phyloP scores from a whole-genome alignment of 2,113 vertebrate species.

The Rutilus rutilus region DNA sequence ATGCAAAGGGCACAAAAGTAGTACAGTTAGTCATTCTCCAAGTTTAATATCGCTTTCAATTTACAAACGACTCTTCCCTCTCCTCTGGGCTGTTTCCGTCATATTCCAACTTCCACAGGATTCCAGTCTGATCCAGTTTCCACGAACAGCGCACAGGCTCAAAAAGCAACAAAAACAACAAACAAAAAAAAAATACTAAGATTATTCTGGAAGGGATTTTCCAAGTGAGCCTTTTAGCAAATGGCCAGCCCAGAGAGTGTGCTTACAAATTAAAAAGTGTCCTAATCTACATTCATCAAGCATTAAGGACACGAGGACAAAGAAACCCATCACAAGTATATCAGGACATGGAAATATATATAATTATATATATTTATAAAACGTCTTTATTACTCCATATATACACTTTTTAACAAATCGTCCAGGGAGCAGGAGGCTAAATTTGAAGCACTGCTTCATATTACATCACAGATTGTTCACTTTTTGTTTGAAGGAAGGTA shows the following conservation, averaged over 20 bases:
- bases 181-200: not conserved
- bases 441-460: conserved; percentile 77
- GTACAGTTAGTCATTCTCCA: conserved; percentile 56
- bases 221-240: conserved; percentile 52
- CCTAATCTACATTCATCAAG: conserved; percentile 64
- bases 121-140: conserved; percentile 23
- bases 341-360: conserved; percentile 81
- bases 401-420: conserved; percentile 91
- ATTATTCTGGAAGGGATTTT: conserved; percentile 16
- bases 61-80: conserved; percentile 49
- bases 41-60: conserved; percentile 55
- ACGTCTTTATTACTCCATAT: conserved; percentile 86
- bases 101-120: not conserved
- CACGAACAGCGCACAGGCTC: not conserved
- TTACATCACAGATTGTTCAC: conserved; percentile 60
- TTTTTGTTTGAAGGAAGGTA: conserved; percentile 45
- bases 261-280: conserved; percentile 67
- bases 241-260: conserved; percentile 61
- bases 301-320: conserved; percentile 79
- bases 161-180: not conserved
- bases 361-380: conserved; percentile 79
- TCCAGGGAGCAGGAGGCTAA: conserved; percentile 66
- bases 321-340: conserved; percentile 81
- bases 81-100: conserved; percentile 25
- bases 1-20: conserved; percentile 68